A percentile compares a stretch with the other conserved stretches of the same genome.
phyloP scores from a whole-genome alignment of 2,113 vertebrate genomes.

The Phylloscopus whistleri region DNA sequence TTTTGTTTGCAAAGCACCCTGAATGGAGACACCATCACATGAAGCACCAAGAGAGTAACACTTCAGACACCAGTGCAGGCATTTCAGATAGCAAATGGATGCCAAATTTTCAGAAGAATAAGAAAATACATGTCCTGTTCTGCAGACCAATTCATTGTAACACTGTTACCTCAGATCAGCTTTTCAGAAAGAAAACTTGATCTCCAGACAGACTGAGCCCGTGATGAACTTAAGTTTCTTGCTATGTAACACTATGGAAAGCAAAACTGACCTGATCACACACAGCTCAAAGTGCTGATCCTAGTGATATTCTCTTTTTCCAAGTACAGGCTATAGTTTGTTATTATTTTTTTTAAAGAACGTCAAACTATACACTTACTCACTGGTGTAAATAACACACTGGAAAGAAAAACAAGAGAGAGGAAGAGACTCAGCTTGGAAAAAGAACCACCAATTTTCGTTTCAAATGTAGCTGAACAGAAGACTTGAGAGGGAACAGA shows the following conservation, averaged over 20 bases:
- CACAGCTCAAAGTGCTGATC: neutral
- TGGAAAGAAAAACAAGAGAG: conserved; percentile 10
- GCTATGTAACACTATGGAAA: neutral
- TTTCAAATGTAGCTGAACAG: conserved; percentile 37
- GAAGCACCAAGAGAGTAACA: neutral
- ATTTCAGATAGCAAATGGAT: neutral
- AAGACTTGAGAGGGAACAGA: neutral
- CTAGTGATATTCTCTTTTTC: neutral
- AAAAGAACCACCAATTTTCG: conserved; percentile 10
- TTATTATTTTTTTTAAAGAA: neutral
- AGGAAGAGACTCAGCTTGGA: conserved; percentile 1
- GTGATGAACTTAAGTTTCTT: neutral
- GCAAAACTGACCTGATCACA: neutral
- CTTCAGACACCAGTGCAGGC: neutral
- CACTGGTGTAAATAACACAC: neutral
- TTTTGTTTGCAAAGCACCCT: neutral
- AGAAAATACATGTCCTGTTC: neutral
- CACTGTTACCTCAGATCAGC: neutral
- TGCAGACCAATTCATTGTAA: neutral
- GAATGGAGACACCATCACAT: neutral
- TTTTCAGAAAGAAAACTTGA: neutral
- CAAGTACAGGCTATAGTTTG: neutral
- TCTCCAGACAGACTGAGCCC: neutral
- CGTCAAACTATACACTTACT: neutral
- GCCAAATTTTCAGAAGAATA: neutral